These are phyloP conservation scores for Neolamprologus hecqui DNA, from an alignment of 2,113 vertebrate genomes.

Conservation along the genomic window DNA sequence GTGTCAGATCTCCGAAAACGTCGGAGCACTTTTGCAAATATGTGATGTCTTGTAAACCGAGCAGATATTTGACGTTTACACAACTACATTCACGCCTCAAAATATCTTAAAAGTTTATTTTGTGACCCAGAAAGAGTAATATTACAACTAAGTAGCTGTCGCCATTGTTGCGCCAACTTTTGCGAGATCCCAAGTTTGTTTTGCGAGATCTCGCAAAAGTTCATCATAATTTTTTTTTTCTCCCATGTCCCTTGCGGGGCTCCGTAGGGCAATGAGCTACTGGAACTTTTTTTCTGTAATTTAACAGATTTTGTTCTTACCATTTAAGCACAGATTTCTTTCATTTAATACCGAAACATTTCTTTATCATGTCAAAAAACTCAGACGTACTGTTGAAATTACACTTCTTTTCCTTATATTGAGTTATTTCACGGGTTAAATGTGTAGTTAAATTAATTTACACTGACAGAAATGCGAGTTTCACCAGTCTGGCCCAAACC, in stretches of 20 bases:
- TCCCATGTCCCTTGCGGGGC: too few species aligned
- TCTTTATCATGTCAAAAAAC: background rate
- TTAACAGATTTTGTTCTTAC: background rate
- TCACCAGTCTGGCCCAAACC: background rate
- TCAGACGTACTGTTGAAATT: background rate
- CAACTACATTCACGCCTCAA: too few species aligned
- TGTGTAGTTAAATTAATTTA: background rate
- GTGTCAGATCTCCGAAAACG: too few species aligned
- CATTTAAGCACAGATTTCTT: background rate
- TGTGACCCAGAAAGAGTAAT: too few species aligned
- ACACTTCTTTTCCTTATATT: background rate
- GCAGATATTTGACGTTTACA: too few species aligned
- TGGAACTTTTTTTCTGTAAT: background rate
- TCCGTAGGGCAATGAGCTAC: background rate
- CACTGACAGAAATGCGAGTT: background rate
- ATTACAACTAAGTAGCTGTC: rapidly evolving
- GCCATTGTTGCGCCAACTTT: too few species aligned
- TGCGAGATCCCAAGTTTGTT: too few species aligned
- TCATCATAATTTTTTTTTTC: too few species aligned
- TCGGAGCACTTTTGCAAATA: too few species aligned
- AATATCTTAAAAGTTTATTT: too few species aligned
- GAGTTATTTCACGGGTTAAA: background rate
- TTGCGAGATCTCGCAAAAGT: too few species aligned
- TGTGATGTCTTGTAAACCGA: too few species aligned
- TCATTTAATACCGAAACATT: background rate